These are phyloP conservation scores for Orthosia gothica DNA, from an alignment of 2,888 invertebrate species.

Conservation along the genomic window DNA sequence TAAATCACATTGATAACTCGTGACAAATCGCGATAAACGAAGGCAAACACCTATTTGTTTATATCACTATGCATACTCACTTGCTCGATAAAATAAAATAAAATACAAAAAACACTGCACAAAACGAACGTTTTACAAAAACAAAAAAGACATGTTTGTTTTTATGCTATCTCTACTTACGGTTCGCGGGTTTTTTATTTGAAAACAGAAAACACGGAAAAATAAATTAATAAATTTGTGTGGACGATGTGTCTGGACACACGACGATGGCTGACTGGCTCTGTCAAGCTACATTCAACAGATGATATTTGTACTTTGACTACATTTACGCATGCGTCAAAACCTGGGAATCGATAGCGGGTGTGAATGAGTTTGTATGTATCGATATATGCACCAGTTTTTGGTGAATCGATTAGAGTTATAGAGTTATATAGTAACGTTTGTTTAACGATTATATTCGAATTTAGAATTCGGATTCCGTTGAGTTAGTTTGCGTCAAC, in stretches of 20 bases:
- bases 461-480: constrained; percentile 13
- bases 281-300: constrained; percentile 77
- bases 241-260: constrained; percentile 78
- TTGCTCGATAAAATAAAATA: constrained; percentile 26
- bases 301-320: constrained; percentile 85
- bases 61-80: constrained; percentile 54
- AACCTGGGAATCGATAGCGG: constrained; percentile 82
- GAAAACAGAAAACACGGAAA: constrained; percentile 76
- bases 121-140: constrained; percentile 53
- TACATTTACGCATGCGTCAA: constrained; percentile 82
- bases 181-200: constrained; percentile 65
- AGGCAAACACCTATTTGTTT: constrained; percentile 66
- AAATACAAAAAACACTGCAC: constrained; percentile 41
- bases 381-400: constrained; percentile 58
- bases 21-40: constrained; percentile 52
- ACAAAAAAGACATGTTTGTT: not conserved
- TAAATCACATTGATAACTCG: constrained; percentile 67
- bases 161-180: constrained; percentile 62
- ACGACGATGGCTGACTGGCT: constrained; percentile 86
- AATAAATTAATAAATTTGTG: constrained; percentile 74
- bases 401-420: constrained; percentile 49
- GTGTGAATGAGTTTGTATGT: constrained; percentile 50
- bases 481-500: not conserved
- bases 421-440: too few relatives aligned
- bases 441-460: constrained; percentile 4